Evolutionary conservation across 2,797 vertebrate genomes (phyloP), one percentile per base, ranked within the genome.

Genomic region (Coilia nasus): DNA sequence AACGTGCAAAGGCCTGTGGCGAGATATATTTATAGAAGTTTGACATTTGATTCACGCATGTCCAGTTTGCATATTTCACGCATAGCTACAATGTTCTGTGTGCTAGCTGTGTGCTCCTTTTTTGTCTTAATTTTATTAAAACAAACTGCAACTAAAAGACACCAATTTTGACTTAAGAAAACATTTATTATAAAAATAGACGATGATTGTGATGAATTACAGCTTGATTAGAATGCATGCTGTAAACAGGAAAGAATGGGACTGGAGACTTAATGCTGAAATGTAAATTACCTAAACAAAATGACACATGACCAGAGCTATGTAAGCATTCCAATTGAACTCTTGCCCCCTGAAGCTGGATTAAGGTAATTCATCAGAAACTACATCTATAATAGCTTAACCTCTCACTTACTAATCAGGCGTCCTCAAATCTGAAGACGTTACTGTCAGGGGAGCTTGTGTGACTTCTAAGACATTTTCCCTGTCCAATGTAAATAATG

Each of bases 11-110:
- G 71, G 35, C 71, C 17, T 78, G 19, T 31, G 17, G 71, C 71
- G 6, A 78, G 71, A 78, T 78, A 21, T 78, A 78, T 78, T 78
- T 78, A 78, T 78, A 78, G 71, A 78, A 78, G 64, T 78, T 7
- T 78, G 71, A 78, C 35, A 78, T 44, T 78, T 78, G 15, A 35
- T 78, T 21, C 71, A 44, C 71, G 44, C 71, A 78, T 41, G 67
- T 10, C 14, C 31, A 17, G 31, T 78, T 78, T 44, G 31, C 35
- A 2, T 44, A 78, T 78, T 78, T 78, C 31, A 78, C 71, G 44
- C 35, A 44, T 41, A 31, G 35, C 31, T 78, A 17, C 44, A 3
- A 15, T 41, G 1, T 44, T 78, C 4, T 78, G 9, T 21, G 71
- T 78, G 17, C 6, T 4, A 75, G 17, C 6, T 41, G 35, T 41